Evolutionary conservation across 2,888 invertebrate genomes (phyloP), one percentile per base, ranked within the genome.

Genomic region (Luperina nickerlii): DNA sequence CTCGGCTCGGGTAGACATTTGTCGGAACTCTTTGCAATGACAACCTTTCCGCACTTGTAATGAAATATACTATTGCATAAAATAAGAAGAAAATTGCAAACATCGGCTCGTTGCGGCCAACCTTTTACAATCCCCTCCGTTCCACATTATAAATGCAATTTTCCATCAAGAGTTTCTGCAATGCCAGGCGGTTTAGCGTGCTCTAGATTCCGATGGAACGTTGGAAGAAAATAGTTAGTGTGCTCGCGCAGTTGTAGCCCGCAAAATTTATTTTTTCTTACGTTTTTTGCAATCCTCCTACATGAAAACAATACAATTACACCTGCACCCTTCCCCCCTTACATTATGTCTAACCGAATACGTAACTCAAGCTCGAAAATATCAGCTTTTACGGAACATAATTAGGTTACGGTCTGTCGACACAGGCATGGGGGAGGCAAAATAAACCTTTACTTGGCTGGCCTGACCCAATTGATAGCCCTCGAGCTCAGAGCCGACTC

Each of bases 391-490:
- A 74, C 70, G 38, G 62, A 62, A 51, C 45, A 69, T 74, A 86
- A 85, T 84, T 76, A 79, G 65, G 79, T 84, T 87, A 48, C 72
- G 69, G 20, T 54, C 67, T 76, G 38, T 74, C 73, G 68, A 66
- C 48, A 83, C 54, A 4, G 72, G 72, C 66, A 42, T 38, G 70
- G 69, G 76, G 71, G 70, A 78, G 77, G 72, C 51, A 70, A 87
- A 88, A 81, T 88, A 83, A 81, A 84, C 78, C 85, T 79, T 81
- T 78, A 87, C 85, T 85, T 87, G 83, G 81, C 84, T 86, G 71
- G 86, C 79, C 79, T 89, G 90, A 91, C 90, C 90, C 87, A 90
- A 83, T 90, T 90, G 84, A 87, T 85, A 67, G 78, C 68, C 70
- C 78, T 83, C 75, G 77, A 62, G 70, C 78, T 57, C 32, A 78